Evolutionary conservation across 1,140 invertebrate species (phyloP).

Genomic region (Meloidogyne hapla): DNA sequence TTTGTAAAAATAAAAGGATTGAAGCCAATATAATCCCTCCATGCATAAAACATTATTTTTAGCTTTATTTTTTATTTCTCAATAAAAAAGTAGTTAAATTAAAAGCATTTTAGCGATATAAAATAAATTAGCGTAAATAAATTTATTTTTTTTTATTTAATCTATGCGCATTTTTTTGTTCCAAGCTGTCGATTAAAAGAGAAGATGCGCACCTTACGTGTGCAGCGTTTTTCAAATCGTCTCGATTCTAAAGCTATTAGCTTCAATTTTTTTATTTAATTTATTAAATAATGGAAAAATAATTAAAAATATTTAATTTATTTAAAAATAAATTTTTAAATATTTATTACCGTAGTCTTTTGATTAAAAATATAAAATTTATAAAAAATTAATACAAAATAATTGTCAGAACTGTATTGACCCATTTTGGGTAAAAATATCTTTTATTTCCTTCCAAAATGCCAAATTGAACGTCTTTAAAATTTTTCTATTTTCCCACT

Average conservation of each 20-base stretch:
- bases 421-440: no score
- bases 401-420: no score
- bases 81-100: slow-evolving; percentile 5
- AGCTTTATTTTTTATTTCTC: neutral
- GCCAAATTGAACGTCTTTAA: no score
- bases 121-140: neutral
- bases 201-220: neutral
- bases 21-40: neutral
- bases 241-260: neutral
- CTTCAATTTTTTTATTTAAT: neutral
- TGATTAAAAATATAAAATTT: no score
- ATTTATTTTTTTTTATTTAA: neutral
- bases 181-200: neutral
- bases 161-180: neutral
- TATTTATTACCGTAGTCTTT: no score
- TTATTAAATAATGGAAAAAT: neutral
- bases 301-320: no score
- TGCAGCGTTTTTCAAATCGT: neutral
- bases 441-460: no score
- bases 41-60: neutral
- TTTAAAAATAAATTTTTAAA: no score
- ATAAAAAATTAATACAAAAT: no score
- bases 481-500: no score
- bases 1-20: neutral
- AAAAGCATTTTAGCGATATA: neutral